A percentile compares a stretch with the other conserved stretches of the same genome.
Conservation (phyloP, 2,888 invertebrate species). For the Parnassius apollo region DNA sequence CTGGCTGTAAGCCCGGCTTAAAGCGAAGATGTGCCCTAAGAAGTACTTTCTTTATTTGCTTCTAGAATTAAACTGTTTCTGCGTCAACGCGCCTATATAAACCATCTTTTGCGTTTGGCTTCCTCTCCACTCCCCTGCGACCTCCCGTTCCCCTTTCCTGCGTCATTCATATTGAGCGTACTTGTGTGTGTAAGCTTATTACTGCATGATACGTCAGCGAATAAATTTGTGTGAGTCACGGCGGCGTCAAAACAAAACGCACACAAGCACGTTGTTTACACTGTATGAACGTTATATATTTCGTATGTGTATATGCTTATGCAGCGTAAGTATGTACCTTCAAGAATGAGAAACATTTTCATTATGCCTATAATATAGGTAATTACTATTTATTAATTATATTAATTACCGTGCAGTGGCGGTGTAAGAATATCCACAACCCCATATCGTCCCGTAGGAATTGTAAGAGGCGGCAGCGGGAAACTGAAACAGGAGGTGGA, state of each 20-base stretch:
- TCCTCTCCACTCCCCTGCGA: conserved; percentile 37
- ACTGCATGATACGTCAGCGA: conserved; percentile 35
- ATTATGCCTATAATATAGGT: neutral
- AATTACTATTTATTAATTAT: neutral
- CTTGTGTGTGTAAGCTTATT: conserved; percentile 32
- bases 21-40: conserved; percentile 43
- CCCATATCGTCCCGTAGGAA: too few species aligned
- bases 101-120: conserved; percentile 45
- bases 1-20: conserved; percentile 51
- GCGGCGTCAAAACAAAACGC: conserved; percentile 39
- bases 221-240: conserved; percentile 30
- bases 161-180: conserved; percentile 54
- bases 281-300: conserved; percentile 8
- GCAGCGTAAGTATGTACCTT: conserved; percentile 5
- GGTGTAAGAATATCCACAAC: too few species aligned
- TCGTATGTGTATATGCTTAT: conserved; percentile 28
- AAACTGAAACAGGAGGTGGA: too few species aligned
- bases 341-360: conserved; percentile 2
- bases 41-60: conserved; percentile 61
- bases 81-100: conserved; percentile 65
- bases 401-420: too few species aligned
- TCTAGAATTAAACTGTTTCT: conserved; percentile 65
- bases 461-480: too few species aligned
- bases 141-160: conserved; percentile 37
- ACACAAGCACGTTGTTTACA: conserved; percentile 22